Evolutionary conservation across 2,888 invertebrate species (phyloP).

Genomic region (Phengaris arion): DNA sequence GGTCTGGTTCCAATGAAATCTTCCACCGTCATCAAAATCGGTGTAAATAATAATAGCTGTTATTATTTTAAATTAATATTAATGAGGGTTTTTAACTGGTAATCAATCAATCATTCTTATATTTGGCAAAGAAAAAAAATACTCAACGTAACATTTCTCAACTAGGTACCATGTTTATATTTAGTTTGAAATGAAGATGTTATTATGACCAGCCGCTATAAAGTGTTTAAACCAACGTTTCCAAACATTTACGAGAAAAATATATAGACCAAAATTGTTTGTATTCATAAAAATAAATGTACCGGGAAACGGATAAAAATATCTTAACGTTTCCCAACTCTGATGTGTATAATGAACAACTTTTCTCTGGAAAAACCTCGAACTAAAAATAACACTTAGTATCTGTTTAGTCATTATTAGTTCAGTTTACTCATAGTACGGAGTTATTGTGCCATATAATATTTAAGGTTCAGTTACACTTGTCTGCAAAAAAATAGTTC

Average conservation of each 20-base stretch:
- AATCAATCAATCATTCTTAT: no score
- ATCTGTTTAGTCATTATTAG: not conserved
- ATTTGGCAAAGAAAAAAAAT: no score
- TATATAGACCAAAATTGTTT: not conserved
- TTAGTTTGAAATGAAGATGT: not conserved
- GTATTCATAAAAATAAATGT: not conserved
- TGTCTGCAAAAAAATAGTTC: not conserved
- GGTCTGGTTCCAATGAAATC: no score
- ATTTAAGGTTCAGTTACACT: conserved; percentile 5
- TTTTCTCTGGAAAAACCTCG: not conserved
- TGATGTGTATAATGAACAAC: not conserved
- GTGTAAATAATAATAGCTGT: no score
- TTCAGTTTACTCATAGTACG: conserved; percentile 14
- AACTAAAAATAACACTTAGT: not conserved
- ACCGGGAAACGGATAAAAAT: not conserved
- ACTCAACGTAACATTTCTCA: no score
- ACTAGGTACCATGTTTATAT: not conserved
- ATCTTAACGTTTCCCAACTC: not conserved
- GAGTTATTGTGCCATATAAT: not conserved
- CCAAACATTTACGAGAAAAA: not conserved
- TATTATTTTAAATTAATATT: no score
- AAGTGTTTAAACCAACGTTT: not conserved
- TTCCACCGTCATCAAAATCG: no score
- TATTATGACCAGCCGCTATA: not conserved
- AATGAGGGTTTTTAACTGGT: no score